These are phyloP conservation scores for Drosophila emarginata DNA, from an alignment of 2,888 invertebrate genomes.

Conservation along the genomic window DNA sequence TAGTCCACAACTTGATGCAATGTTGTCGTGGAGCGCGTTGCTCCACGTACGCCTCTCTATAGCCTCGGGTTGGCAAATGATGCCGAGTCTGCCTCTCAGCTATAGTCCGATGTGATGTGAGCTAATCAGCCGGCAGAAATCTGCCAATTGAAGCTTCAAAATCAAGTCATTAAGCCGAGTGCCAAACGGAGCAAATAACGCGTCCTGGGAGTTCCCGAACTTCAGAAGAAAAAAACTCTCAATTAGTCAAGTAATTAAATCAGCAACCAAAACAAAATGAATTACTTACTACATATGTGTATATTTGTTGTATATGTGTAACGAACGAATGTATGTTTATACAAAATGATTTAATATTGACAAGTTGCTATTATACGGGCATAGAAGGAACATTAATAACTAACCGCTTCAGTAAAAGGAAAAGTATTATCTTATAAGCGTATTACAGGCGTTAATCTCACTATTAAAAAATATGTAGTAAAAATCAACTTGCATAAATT, in stretches of 20 bases:
- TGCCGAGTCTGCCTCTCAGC: background rate
- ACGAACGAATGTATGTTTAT: no score
- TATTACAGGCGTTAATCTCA: no score
- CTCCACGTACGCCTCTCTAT: conserved; percentile 40
- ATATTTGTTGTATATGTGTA: background rate
- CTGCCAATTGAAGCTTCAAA: conserved; percentile 58
- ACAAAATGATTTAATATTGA: background rate
- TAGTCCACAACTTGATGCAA: conserved; percentile 28
- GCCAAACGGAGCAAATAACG: conserved; percentile 76
- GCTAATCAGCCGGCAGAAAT: conserved; percentile 73
- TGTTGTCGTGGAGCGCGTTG: conserved; percentile 28
- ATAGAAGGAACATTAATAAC: no score
- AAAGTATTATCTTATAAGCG: no score
- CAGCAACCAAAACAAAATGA: conserved; percentile 75
- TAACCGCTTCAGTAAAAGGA: no score
- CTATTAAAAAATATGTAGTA: no score
- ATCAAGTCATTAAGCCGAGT: conserved; percentile 79
- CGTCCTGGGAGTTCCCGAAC: conserved; percentile 71
- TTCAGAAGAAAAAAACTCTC: conserved; percentile 78
- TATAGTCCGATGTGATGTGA: conserved; percentile 42
- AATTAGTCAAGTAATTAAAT: conserved; percentile 83
- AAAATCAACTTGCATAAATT: no score
- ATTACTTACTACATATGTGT: conserved; percentile 34
- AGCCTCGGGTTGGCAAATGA: background rate
- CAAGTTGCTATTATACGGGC: background rate